Conservation (phyloP, 1,140 invertebrate species). For the Protaetia brevitarsis region DNA sequence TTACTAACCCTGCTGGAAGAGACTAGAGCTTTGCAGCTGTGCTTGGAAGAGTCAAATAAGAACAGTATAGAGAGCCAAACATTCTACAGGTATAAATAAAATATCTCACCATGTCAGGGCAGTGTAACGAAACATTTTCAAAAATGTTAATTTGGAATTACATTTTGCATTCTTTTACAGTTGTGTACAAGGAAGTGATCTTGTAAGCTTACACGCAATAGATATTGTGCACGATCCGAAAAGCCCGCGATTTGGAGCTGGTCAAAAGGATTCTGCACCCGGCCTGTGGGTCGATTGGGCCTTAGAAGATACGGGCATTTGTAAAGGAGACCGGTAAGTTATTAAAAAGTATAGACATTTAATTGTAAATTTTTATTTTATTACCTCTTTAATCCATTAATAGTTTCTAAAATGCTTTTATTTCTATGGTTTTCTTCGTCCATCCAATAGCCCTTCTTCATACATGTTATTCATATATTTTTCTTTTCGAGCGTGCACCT, state of each 20-base stretch:
- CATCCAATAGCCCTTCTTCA: no score
- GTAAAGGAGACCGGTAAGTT: conserved; percentile 70
- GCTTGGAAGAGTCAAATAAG: conserved; percentile 68
- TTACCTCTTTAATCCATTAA: no score
- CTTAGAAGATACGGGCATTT: conserved; percentile 67
- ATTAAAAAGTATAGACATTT: neutral
- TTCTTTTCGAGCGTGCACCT: no score
- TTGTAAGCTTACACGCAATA: conserved; percentile 60
- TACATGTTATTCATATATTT: no score
- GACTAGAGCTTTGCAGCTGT: conserved; percentile 70
- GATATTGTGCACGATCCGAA: conserved; percentile 65
- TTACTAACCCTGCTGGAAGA: conserved; percentile 80
- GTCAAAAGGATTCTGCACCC: conserved; percentile 55
- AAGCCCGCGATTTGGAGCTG: conserved; percentile 61
- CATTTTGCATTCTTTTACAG: conserved; percentile 44
- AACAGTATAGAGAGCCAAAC: conserved; percentile 49
- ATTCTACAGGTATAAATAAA: conserved; percentile 59
- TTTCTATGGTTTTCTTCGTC: no score
- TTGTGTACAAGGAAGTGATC: conserved; percentile 52
- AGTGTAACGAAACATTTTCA: conserved; percentile 31
- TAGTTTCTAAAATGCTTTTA: no score
- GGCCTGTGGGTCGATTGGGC: conserved; percentile 74
- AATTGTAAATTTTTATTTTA: no score
- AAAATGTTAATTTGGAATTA: conserved; percentile 35
- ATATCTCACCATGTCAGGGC: neutral